These are phyloP conservation scores for Poecile atricapillus DNA, from an alignment of 2,113 vertebrate genomes.

Conservation along the genomic window DNA sequence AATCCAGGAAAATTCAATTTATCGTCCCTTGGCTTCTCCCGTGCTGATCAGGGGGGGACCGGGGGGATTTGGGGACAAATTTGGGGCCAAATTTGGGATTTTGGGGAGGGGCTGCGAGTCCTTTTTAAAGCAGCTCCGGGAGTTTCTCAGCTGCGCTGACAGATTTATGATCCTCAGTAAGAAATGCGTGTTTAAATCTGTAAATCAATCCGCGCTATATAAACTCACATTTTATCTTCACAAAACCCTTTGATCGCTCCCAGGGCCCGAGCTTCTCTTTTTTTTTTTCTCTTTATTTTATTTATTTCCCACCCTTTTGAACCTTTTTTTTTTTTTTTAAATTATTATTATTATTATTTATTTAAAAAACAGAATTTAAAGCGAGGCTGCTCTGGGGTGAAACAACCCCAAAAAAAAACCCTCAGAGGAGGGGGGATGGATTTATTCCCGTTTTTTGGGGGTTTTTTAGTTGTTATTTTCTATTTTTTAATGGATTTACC, in stretches of 20 bases:
- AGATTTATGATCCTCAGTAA: slow-evolving; percentile 93
- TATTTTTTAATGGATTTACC: background rate
- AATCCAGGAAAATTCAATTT: background rate
- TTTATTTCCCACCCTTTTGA: too few species aligned
- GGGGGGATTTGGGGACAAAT: too few species aligned
- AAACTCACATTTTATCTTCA: slow-evolving; percentile 78
- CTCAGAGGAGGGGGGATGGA: background rate
- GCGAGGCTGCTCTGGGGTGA: background rate
- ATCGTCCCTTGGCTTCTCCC: too few species aligned
- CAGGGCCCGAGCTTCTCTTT: too few species aligned
- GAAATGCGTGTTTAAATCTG: slow-evolving; percentile 78
- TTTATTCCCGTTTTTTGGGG: fast-evolving
- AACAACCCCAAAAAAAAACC: background rate
- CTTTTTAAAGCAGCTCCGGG: slow-evolving; percentile 33
- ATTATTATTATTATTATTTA: too few species aligned
- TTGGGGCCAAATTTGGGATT: too few species aligned
- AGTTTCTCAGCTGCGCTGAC: slow-evolving; percentile 76
- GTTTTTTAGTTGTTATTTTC: fast-evolving
- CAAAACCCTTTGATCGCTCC: slow-evolving; percentile 43
- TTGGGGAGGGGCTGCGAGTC: background rate
- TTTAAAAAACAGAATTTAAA: too few species aligned
- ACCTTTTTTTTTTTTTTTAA: too few species aligned
- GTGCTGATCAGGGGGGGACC: too few species aligned
- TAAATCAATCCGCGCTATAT: slow-evolving; percentile 88
- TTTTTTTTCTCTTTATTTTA: too few species aligned